Conservation (phyloP, 1,140 invertebrate genomes). For the Drosophila albomicans region DNA sequence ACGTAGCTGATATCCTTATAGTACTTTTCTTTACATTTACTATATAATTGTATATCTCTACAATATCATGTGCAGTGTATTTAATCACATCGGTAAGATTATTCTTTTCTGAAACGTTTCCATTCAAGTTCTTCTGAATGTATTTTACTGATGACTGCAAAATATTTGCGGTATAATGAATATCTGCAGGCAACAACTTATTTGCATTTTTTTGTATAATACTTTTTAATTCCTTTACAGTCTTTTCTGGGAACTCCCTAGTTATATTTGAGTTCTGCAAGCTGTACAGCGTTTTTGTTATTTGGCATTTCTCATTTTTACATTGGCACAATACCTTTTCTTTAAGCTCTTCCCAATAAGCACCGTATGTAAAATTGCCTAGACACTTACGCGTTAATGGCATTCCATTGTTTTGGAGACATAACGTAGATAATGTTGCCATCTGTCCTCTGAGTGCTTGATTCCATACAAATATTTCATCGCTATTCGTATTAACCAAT, state of each 20-base stretch:
- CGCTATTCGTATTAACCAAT: not conserved
- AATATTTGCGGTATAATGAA: conserved; percentile 86
- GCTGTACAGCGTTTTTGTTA: conserved; percentile 53
- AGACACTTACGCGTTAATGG: conserved; percentile 58
- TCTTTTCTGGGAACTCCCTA: conserved; percentile 36
- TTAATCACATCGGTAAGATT: conserved; percentile 15
- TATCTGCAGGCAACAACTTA: conserved; percentile 85
- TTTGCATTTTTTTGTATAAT: conserved; percentile 55
- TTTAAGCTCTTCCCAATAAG: conserved; percentile 52
- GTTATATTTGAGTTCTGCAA: conserved; percentile 37
- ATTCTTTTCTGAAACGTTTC: not conserved
- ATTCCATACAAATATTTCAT: conserved; percentile 59
- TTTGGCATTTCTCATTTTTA: conserved; percentile 1
- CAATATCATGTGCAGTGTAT: conserved; percentile 81
- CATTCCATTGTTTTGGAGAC: conserved; percentile 66
- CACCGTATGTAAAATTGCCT: conserved; percentile 74
- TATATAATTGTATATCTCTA: conserved; percentile 85
- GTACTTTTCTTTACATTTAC: conserved; percentile 84
- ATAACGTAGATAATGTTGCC: conserved; percentile 55
- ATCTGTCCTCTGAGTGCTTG: conserved; percentile 42
- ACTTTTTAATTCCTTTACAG: conserved; percentile 39
- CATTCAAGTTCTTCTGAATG: conserved; percentile 12
- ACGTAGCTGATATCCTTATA: conserved; percentile 84
- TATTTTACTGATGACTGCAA: conserved; percentile 31
- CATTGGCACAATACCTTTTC: conserved; percentile 21